Conservation (phyloP, 2,888 invertebrate species). For the Macrosoma leucophasiata region DNA sequence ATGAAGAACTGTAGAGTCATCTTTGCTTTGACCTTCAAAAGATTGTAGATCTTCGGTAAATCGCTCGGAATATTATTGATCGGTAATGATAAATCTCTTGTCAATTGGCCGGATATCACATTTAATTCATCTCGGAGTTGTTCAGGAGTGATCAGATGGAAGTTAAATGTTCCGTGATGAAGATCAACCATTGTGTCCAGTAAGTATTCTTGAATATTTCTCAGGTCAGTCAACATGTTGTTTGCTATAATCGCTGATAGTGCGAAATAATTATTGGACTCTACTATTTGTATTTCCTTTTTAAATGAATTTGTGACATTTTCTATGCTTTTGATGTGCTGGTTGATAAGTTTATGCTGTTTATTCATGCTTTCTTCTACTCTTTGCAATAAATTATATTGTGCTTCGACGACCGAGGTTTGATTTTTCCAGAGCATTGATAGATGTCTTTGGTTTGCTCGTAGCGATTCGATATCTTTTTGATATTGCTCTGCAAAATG, state of each 20-base stretch:
- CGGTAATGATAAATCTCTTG: not conserved
- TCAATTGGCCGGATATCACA: not conserved
- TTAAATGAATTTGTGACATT: constrained; percentile 3
- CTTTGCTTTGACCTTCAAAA: not conserved
- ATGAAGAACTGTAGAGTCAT: constrained; percentile 11
- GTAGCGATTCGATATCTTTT: constrained; percentile 12
- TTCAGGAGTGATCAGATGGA: constrained; percentile 1
- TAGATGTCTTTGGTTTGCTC: constrained; percentile 11
- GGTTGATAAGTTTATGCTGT: not conserved
- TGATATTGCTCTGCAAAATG: constrained; percentile 19
- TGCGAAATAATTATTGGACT: not conserved
- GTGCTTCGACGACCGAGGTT: constrained; percentile 22
- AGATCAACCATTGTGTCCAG: constrained; percentile 3
- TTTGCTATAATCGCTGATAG: not conserved
- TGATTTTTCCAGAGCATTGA: constrained; percentile 17
- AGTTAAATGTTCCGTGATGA: constrained; percentile 1
- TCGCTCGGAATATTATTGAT: not conserved
- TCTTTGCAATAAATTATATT: constrained; percentile 18
- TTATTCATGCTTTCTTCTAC: constrained; percentile 5
- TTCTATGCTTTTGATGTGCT: constrained; percentile 3
- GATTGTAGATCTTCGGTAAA: not conserved
- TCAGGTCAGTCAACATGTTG: not conserved
- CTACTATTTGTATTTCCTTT: constrained; percentile 2
- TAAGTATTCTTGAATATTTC: not conserved
- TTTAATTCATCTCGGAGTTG: not conserved